Conservation (phyloP, 2,797 vertebrate species). For the Trichosurus vulpecula region DNA sequence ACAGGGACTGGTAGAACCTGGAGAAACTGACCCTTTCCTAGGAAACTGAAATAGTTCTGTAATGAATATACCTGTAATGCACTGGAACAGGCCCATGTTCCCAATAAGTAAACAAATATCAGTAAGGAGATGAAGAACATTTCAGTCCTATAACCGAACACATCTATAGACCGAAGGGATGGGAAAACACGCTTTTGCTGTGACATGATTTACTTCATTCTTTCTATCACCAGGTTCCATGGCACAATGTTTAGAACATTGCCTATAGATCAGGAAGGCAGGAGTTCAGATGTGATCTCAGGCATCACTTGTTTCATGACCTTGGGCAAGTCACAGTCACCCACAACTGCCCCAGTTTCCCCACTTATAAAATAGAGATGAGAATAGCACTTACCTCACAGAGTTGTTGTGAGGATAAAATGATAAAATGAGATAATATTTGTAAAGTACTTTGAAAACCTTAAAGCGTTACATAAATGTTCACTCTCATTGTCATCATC, state of each 20-base stretch:
- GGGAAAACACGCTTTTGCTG: slow-evolving; percentile 9
- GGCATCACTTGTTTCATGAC: background rate
- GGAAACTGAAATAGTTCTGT: slow-evolving; percentile 19
- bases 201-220: background rate
- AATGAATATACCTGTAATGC: background rate
- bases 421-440: background rate
- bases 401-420: background rate
- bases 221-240: background rate
- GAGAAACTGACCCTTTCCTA: slow-evolving; percentile 7
- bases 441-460: background rate
- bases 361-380: background rate
- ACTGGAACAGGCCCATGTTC: background rate
- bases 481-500: background rate
- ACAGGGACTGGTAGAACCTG: background rate
- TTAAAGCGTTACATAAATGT: background rate
- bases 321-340: background rate
- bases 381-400: background rate
- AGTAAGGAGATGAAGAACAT: background rate
- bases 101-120: background rate
- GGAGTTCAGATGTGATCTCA: background rate
- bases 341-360: background rate
- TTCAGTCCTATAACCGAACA: slow-evolving; percentile 25
- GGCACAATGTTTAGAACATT: background rate
- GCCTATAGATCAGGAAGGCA: background rate
- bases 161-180: slow-evolving; percentile 19